Percentiles rank a stretch among this genome's conserved stretches.
phyloP scores from a whole-genome alignment of 2,888 invertebrate species.

The Sclerodermus sp. region DNA sequence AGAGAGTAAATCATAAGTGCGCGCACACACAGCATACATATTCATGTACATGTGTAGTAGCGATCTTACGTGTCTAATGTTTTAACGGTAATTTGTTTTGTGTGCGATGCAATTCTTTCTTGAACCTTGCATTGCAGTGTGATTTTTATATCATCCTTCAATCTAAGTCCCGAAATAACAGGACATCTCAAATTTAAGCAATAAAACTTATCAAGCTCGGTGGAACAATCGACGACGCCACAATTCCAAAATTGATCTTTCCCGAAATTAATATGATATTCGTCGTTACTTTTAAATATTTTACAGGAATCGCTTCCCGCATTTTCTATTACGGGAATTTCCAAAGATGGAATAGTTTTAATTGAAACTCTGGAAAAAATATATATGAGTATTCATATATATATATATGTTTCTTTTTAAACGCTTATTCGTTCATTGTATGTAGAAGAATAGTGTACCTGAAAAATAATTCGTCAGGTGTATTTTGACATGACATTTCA shows the following conservation, averaged over 20 bases:
- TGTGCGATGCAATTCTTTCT: conserved; percentile 61
- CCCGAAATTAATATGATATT: conserved; percentile 56
- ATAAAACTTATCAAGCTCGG: conserved; percentile 54
- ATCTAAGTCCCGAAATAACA: conserved; percentile 60
- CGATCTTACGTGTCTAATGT: conserved; percentile 39
- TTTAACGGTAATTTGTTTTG: conserved; percentile 52
- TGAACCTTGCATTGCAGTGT: conserved; percentile 63
- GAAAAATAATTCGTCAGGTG: conserved; percentile 35
- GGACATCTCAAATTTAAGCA: conserved; percentile 64
- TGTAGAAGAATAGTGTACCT: conserved; percentile 16
- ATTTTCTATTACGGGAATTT: conserved; percentile 36
- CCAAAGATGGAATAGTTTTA: conserved; percentile 19
- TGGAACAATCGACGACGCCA: conserved; percentile 60
- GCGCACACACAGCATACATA: too few species aligned
- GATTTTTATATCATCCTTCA: conserved; percentile 60
- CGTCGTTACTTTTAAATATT: conserved; percentile 25
- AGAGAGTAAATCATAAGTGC: too few species aligned
- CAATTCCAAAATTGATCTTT: conserved; percentile 60
- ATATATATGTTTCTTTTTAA: background rate
- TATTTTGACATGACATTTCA: conserved; percentile 43
- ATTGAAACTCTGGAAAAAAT: conserved; percentile 23
- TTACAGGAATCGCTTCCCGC: conserved; percentile 26
- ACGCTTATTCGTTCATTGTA: background rate
- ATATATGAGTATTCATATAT: background rate
- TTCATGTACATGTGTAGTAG: too few species aligned